Conservation (phyloP, 2,888 invertebrate species). For the Leptothorax acervorum region DNA sequence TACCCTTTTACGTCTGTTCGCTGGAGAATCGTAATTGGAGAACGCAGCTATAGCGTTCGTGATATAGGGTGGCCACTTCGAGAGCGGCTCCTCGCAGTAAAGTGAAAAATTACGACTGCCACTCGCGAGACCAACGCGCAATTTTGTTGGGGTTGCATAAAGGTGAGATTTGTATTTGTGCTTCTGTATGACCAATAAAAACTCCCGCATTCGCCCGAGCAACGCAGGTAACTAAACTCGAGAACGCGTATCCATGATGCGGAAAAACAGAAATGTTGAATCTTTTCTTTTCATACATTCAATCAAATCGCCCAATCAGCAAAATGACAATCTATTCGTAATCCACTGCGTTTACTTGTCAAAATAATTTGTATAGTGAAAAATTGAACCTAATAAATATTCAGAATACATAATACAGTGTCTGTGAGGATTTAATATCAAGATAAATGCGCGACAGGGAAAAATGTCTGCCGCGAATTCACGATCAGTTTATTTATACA, state of each 20-base stretch:
- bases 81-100: constrained; percentile 30
- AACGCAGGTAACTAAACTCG: background rate
- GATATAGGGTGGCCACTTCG: constrained; percentile 10
- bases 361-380: background rate
- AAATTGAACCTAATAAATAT: background rate
- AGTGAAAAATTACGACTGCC: constrained; percentile 48
- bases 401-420: background rate
- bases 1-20: constrained; percentile 23
- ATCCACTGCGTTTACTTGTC: background rate
- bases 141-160: constrained; percentile 30
- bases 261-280: background rate
- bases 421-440: constrained; percentile 1
- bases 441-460: background rate
- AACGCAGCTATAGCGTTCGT: background rate
- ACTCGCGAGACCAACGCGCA: constrained; percentile 24
- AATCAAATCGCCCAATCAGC: background rate
- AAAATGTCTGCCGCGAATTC: constrained; percentile 1
- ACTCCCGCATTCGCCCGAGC: background rate
- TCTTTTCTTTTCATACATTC: background rate
- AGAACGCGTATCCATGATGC: constrained; percentile 9
- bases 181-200: constrained; percentile 28
- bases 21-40: constrained; percentile 30
- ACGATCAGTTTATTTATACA: constrained; percentile 35
- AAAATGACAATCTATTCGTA: background rate
- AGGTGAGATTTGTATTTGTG: constrained; percentile 20